phyloP scores from a whole-genome alignment of 2,888 invertebrate genomes.

The Lymantria dispar region DNA sequence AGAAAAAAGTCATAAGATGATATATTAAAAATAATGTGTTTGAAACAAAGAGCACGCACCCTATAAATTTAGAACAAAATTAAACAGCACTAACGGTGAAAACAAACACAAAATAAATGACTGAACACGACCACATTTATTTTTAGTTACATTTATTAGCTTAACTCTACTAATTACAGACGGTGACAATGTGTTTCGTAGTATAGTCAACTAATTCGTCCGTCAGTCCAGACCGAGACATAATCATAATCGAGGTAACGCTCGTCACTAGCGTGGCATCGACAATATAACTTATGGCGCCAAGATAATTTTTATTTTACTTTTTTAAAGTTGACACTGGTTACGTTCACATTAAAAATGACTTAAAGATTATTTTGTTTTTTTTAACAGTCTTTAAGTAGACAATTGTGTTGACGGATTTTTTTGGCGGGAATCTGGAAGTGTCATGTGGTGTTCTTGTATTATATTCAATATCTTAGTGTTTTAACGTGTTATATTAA shows the following conservation, averaged over 20 bases:
- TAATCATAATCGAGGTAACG: constrained; percentile 52
- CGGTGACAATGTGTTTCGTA: constrained; percentile 52
- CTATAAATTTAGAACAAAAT: constrained; percentile 1
- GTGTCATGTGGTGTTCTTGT: too few species aligned
- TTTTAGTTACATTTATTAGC: constrained; percentile 35
- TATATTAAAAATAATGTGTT: too few species aligned
- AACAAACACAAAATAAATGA: constrained; percentile 11
- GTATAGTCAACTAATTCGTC: constrained; percentile 50
- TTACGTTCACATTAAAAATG: constrained; percentile 29
- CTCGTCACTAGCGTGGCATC: constrained; percentile 39
- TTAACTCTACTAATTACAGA: constrained; percentile 50
- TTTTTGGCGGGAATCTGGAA: too few species aligned
- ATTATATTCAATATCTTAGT: too few species aligned
- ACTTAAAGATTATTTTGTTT: constrained; percentile 10
- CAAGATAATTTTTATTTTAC: constrained; percentile 40
- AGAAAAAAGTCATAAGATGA: too few species aligned
- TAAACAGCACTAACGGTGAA: constrained; percentile 13
- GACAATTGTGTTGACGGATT: constrained; percentile 7
- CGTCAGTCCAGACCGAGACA: constrained; percentile 43
- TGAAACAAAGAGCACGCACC: too few species aligned
- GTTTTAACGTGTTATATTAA: too few species aligned
- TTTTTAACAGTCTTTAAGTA: constrained; percentile 7
- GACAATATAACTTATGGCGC: constrained; percentile 52
- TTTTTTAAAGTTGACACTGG: constrained; percentile 45
- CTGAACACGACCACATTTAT: constrained; percentile 19